Evolutionary conservation across 2,797 vertebrate genomes (phyloP).

Genomic region (Linurgus olivaceus): DNA sequence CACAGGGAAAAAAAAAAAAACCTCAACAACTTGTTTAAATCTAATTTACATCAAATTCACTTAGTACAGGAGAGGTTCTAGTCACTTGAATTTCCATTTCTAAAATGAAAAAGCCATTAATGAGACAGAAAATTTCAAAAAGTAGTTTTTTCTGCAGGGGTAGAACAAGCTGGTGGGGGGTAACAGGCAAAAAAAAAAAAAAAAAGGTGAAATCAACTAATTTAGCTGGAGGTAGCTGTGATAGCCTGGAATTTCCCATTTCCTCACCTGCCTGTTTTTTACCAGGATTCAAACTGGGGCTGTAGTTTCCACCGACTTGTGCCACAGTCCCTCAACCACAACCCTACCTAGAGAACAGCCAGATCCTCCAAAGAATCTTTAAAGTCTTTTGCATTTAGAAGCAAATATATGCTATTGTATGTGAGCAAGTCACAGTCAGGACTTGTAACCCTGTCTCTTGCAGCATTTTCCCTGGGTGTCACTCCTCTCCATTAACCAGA

Average conservation of each 20-base stretch:
- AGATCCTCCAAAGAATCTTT: not conserved
- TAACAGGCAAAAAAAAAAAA: not conserved
- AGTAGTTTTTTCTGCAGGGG: not conserved
- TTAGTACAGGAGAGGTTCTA: not conserved
- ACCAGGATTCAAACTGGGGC: not conserved
- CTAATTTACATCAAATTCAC: not conserved
- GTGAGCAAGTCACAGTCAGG: not conserved
- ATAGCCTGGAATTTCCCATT: not conserved
- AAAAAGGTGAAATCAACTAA: not conserved
- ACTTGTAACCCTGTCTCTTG: not conserved
- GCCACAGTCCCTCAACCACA: not conserved
- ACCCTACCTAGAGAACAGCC: not conserved
- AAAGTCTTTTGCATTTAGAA: not conserved
- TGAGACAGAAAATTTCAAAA: not conserved
- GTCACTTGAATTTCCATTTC: not conserved
- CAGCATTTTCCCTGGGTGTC: not conserved
- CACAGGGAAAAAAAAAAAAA: not conserved
- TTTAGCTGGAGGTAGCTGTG: not conserved
- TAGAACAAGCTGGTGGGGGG: rapidly evolving
- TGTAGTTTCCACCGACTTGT: not conserved
- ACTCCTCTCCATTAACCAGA: not conserved
- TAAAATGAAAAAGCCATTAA: not conserved
- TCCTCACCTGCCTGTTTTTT: not conserved
- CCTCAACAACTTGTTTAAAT: not conserved
- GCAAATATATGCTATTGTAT: not conserved